Evolutionary conservation across 2,888 invertebrate species (phyloP).

Genomic region (Tanypteryx hageni): DNA sequence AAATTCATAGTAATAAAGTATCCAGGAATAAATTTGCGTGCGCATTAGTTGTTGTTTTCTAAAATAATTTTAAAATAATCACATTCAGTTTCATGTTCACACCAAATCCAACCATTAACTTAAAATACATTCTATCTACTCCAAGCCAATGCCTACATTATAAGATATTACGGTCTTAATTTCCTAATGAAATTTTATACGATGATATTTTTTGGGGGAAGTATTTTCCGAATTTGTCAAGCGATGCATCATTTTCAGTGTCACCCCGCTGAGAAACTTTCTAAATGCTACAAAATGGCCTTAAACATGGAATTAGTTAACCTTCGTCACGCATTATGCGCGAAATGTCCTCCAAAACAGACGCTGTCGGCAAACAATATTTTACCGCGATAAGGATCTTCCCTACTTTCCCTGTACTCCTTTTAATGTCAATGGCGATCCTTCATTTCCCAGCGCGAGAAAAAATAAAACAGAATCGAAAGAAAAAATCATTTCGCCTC

Average conservation of each 20-base stretch:
- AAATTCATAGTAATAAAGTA: too few relatives aligned
- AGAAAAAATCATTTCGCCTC: neutral
- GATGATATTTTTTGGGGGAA: neutral
- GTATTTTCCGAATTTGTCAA: neutral
- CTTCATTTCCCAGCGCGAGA: neutral
- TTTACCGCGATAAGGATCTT: neutral
- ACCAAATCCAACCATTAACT: too few relatives aligned
- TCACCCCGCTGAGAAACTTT: neutral
- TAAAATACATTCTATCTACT: too few relatives aligned
- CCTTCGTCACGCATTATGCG: neutral
- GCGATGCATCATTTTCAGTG: neutral
- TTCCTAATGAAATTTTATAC: neutral
- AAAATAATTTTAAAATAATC: too few relatives aligned
- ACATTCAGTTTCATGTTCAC: too few relatives aligned
- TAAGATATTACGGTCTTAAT: neutral
- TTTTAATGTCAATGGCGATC: neutral
- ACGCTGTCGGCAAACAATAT: neutral
- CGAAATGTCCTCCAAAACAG: neutral
- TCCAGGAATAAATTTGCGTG: too few relatives aligned
- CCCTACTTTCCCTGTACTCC: neutral
- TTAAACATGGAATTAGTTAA: neutral
- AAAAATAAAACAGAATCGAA: neutral
- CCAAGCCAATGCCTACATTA: too few relatives aligned
- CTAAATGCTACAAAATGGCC: neutral
- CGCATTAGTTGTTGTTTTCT: too few relatives aligned